phyloP scores from a whole-genome alignment of 2,113 vertebrate genomes.

The Pan paniscus region DNA sequence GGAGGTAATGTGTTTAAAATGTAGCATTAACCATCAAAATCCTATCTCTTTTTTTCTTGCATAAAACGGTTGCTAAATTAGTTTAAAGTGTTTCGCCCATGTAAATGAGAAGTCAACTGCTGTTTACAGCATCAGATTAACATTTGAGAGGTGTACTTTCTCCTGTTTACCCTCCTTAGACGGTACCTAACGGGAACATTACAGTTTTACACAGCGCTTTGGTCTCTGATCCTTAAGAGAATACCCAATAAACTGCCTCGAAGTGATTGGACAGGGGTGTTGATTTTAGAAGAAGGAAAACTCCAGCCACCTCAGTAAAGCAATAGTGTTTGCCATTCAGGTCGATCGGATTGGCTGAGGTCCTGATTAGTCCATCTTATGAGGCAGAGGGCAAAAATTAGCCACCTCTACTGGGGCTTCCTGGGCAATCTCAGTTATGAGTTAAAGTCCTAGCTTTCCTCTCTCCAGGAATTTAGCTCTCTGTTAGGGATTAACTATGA shows the following conservation, averaged over 20 bases:
- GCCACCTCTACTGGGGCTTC: background rate
- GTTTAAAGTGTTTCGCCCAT: slow-evolving; percentile 78
- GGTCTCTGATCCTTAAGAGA: slow-evolving; percentile 36
- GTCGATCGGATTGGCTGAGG: slow-evolving; percentile 45
- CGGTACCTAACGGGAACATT: slow-evolving; percentile 20
- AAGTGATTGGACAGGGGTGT: background rate
- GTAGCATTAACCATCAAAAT: slow-evolving; percentile 56
- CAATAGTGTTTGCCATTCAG: slow-evolving; percentile 2
- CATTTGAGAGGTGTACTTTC: slow-evolving; percentile 50
- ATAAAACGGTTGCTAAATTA: slow-evolving; percentile 76
- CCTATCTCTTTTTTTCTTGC: slow-evolving; percentile 43
- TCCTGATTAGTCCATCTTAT: background rate
- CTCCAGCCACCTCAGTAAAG: slow-evolving; percentile 64
- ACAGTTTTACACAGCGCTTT: slow-evolving; percentile 32
- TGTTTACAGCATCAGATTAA: slow-evolving; percentile 75
- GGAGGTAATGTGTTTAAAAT: slow-evolving; percentile 58
- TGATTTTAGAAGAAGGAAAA: slow-evolving; percentile 34
- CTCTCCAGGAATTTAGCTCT: background rate
- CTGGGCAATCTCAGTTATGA: background rate
- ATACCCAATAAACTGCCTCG: background rate
- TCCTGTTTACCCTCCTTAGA: slow-evolving; percentile 57
- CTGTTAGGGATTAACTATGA: background rate
- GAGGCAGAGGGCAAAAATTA: background rate
- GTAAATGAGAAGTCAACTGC: slow-evolving; percentile 72
- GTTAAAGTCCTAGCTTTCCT: background rate